These are phyloP conservation scores for Drosophila mulleri DNA, from an alignment of 2,888 invertebrate genomes.

Conservation along the genomic window DNA sequence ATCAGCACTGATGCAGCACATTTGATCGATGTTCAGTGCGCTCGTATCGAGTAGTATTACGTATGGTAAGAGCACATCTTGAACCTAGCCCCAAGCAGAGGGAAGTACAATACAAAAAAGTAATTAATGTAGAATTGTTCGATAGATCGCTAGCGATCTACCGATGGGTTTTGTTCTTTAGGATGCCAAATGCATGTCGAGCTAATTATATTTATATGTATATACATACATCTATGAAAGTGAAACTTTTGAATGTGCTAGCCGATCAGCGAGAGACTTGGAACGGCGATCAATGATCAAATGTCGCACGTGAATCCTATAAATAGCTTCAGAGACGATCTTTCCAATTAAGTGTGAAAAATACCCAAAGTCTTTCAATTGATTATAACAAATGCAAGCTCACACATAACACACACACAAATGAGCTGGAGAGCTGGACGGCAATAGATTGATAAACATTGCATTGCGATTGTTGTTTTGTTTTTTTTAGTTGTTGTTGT, in stretches of 20 bases:
- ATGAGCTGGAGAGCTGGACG: slow-evolving; percentile 30
- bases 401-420: slow-evolving; percentile 22
- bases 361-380: slow-evolving; percentile 50
- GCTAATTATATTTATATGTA: slow-evolving; percentile 10
- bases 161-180: not conserved
- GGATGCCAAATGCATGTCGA: not conserved
- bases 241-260: not conserved
- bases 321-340: slow-evolving; percentile 33
- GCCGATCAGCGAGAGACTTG: too few relatives aligned
- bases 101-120: slow-evolving; percentile 7
- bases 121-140: slow-evolving; percentile 5
- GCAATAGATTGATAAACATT: slow-evolving; percentile 69
- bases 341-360: slow-evolving; percentile 48
- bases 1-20: slow-evolving; percentile 5
- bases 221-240: slow-evolving; percentile 10
- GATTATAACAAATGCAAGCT: slow-evolving; percentile 18
- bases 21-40: slow-evolving; percentile 3
- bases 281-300: not conserved
- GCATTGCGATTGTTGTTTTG: slow-evolving; percentile 46
- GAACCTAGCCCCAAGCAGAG: not conserved
- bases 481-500: slow-evolving; percentile 44
- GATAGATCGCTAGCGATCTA: too few relatives aligned
- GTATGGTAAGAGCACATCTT: slow-evolving; percentile 4
- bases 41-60: not conserved
- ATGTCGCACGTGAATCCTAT: slow-evolving; percentile 42